A percentile compares a stretch with the other conserved stretches of the same genome.
These are phyloP conservation scores for Dendrolimus houi DNA, from an alignment of 2,888 invertebrate genomes.

Conservation along the genomic window DNA sequence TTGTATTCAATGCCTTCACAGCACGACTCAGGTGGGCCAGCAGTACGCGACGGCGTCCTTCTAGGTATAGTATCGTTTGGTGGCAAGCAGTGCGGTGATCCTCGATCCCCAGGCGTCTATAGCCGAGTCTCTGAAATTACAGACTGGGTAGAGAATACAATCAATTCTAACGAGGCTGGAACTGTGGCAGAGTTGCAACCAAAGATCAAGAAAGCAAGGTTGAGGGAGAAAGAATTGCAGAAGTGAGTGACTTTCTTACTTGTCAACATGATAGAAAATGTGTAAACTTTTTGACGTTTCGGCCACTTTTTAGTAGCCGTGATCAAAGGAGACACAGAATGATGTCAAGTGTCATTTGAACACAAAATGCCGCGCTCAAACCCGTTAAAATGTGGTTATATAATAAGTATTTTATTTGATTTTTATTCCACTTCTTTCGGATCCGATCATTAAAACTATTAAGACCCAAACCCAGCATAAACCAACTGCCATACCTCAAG, in stretches of 20 bases:
- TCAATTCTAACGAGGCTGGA: conserved; percentile 44
- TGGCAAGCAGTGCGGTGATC: conserved; percentile 64
- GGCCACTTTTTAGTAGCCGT: too few species aligned
- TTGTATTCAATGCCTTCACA: conserved; percentile 12
- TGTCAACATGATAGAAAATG: too few species aligned
- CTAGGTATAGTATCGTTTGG: conserved; percentile 63
- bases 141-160: conserved; percentile 51
- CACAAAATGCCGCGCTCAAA: too few species aligned
- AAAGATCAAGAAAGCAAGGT: conserved; percentile 52
- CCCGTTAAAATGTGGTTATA: too few species aligned
- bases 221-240: conserved; percentile 46
- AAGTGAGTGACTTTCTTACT: conserved; percentile 28
- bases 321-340: too few species aligned
- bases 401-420: too few species aligned
- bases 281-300: too few species aligned
- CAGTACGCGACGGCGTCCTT: conserved; percentile 57
- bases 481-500: too few species aligned
- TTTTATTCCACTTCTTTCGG: too few species aligned
- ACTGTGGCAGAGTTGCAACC: conserved; percentile 37
- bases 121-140: conserved; percentile 52
- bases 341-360: too few species aligned
- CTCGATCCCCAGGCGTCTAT: conserved; percentile 63
- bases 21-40: conserved; percentile 67
- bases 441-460: too few species aligned
- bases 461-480: too few species aligned